phyloP scores from a whole-genome alignment of 1,140 invertebrate genomes.

The Scaptomyza hsui region DNA sequence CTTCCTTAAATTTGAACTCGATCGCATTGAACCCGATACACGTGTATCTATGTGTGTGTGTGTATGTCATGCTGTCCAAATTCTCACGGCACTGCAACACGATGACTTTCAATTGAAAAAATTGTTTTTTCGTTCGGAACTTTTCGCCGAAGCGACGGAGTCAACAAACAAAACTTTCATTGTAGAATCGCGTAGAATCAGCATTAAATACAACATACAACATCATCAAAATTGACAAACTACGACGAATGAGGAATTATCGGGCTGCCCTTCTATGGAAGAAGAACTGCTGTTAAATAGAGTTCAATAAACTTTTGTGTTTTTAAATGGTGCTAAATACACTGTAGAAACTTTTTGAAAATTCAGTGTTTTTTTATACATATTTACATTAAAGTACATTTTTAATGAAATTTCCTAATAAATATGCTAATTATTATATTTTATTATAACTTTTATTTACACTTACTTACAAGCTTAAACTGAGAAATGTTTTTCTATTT shows the following conservation, averaged over 20 bases:
- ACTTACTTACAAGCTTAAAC: no score
- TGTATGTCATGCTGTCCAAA: slow-evolving; percentile 42
- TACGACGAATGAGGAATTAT: slow-evolving; percentile 28
- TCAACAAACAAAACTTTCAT: slow-evolving; percentile 60
- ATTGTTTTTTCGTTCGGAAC: slow-evolving; percentile 35
- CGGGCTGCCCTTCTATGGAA: slow-evolving; percentile 59
- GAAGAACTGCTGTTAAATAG: slow-evolving; percentile 42
- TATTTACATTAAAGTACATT: no score
- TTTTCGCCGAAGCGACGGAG: slow-evolving; percentile 64
- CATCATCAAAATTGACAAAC: slow-evolving; percentile 52
- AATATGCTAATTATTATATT: no score
- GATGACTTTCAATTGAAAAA: slow-evolving; percentile 60
- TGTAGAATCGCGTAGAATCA: slow-evolving; percentile 59
- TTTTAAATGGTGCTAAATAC: slow-evolving; percentile 56
- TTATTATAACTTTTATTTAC: no score
- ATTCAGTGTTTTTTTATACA: no score
- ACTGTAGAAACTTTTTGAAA: slow-evolving; percentile 23
- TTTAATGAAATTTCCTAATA: no score
- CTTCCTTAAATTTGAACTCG: slow-evolving; percentile 74
- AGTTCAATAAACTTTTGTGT: slow-evolving; percentile 55
- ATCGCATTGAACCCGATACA: slow-evolving; percentile 58
- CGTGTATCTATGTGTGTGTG: slow-evolving; percentile 18
- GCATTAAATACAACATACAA: slow-evolving; percentile 43
- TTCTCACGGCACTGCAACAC: slow-evolving; percentile 66
- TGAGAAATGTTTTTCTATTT: no score